Conservation (phyloP, 92 coral and sea anemone species). For the Palythoa heliodiscus region DNA sequence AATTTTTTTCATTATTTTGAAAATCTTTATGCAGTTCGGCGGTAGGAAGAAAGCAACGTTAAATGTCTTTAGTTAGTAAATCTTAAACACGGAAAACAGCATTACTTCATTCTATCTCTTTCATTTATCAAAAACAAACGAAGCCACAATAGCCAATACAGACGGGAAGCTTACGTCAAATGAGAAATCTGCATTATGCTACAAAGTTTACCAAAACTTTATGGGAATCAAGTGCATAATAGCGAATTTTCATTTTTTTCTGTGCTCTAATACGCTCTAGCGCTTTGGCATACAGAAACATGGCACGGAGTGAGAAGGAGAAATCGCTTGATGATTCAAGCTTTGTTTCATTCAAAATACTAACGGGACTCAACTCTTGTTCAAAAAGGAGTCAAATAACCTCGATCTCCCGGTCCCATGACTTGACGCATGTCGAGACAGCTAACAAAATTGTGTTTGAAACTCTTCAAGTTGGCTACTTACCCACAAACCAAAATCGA, state of each 20-base stretch:
- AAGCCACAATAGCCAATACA: not conserved
- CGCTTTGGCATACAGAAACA: not conserved
- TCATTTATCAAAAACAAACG: no score
- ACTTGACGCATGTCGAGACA: constrained; percentile 16
- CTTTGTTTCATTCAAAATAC: not conserved
- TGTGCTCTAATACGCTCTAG: not conserved
- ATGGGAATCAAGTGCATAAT: not conserved
- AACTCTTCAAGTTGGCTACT: not conserved
- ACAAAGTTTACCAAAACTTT: not conserved
- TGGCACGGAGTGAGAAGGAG: not conserved
- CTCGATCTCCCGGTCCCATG: not conserved
- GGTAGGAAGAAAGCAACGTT: no score
- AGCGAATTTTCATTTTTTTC: not conserved
- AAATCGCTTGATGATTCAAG: not conserved
- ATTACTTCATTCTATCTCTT: no score
- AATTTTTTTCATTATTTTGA: no score
- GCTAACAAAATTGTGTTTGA: not conserved
- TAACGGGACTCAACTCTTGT: not conserved
- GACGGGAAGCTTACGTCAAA: not conserved
- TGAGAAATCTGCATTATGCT: not conserved
- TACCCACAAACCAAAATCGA: constrained; percentile 16
- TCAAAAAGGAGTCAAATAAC: not conserved
- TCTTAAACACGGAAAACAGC: no score
- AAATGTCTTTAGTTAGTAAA: no score
- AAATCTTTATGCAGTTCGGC: no score